phyloP scores from a whole-genome alignment of 2,797 vertebrate species.

The Lycodopsis pacificus region DNA sequence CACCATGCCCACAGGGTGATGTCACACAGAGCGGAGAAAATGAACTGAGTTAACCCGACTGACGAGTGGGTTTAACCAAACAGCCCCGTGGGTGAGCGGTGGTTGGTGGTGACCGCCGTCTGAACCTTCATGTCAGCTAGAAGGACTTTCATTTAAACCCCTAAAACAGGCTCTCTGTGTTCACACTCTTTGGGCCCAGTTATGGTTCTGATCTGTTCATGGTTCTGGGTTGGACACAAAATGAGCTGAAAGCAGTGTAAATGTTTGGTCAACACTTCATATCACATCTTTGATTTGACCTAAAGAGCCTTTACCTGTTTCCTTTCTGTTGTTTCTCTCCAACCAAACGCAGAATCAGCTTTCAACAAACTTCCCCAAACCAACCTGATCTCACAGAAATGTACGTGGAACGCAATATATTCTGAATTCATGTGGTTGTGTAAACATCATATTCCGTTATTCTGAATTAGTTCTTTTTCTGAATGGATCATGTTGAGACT shows the following conservation, averaged over 20 bases:
- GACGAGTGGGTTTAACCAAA: conserved; percentile 65
- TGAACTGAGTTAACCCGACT: conserved; percentile 49
- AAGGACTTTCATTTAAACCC: not conserved
- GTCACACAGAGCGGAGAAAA: conserved; percentile 61
- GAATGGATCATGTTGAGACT: no score
- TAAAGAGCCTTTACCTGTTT: no score
- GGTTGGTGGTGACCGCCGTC: conserved; percentile 10
- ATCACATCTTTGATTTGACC: no score
- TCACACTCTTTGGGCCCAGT: not conserved
- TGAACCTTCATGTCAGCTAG: conserved; percentile 23
- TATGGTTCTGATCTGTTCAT: not conserved
- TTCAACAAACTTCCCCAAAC: no score
- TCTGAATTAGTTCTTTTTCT: no score
- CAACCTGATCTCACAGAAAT: no score
- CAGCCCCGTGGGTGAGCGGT: conserved; percentile 18
- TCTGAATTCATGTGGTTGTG: no score
- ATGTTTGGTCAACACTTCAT: no score
- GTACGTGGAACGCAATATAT: no score
- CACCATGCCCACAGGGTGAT: conserved; percentile 53
- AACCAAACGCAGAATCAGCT: no score
- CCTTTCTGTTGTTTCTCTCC: no score
- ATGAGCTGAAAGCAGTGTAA: not conserved
- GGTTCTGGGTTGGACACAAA: not conserved
- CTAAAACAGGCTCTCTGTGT: not conserved
- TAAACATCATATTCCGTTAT: no score